These are phyloP conservation scores for Eumaeus atala DNA, from an alignment of 1,140 invertebrate species.

Conservation along the genomic window DNA sequence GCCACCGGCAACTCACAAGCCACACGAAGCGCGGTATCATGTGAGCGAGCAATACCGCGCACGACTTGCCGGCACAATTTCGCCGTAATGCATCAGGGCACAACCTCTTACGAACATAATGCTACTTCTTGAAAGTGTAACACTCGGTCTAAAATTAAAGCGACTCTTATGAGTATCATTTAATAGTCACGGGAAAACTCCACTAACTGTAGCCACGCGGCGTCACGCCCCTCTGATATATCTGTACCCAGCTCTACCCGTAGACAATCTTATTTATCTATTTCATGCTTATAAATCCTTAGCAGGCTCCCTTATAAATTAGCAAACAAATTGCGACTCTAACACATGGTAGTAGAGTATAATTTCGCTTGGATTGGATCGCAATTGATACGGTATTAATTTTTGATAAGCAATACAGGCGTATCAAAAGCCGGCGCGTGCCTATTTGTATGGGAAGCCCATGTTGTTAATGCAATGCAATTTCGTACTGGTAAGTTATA, in stretches of 20 bases:
- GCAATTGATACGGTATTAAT: conserved; percentile 37
- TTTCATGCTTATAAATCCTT: conserved; percentile 59
- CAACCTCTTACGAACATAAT: too few species aligned
- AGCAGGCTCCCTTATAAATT: conserved; percentile 20
- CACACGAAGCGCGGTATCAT: too few species aligned
- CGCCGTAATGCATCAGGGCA: too few species aligned
- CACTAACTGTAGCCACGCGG: conserved; percentile 51
- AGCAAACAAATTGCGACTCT: conserved; percentile 19
- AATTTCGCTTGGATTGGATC: conserved; percentile 18
- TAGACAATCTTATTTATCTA: conserved; percentile 66
- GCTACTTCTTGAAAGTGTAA: too few species aligned
- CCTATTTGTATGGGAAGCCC: conserved; percentile 57
- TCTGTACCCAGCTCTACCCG: conserved; percentile 43
- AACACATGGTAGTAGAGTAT: conserved; percentile 18
- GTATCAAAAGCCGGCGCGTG: conserved; percentile 59
- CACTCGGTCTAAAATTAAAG: too few species aligned
- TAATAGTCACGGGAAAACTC: conserved; percentile 52
- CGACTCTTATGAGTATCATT: conserved; percentile 6
- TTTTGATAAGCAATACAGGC: conserved; percentile 41
- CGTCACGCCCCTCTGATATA: conserved; percentile 50
- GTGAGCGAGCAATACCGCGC: too few species aligned
- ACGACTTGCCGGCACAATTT: too few species aligned
- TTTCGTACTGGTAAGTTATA: not conserved
- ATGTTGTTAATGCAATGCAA: conserved; percentile 22
- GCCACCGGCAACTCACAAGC: too few species aligned